Evolutionary conservation across 2,888 invertebrate species (phyloP), one percentile per base, ranked within the genome.

Genomic region (Sipha maydis): DNA sequence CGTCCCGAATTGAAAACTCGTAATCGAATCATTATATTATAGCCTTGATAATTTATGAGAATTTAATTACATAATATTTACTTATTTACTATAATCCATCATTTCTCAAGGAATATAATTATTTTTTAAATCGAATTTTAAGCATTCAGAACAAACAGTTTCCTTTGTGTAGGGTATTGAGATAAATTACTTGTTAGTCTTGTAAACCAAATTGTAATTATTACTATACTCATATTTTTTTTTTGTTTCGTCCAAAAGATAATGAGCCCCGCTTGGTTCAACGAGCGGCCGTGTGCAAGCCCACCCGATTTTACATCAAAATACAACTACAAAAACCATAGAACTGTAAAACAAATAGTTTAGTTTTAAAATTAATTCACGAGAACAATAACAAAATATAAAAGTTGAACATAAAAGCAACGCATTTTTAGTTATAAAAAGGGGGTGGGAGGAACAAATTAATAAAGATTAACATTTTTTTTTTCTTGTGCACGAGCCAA

Each of bases 11-110:
- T 14, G 14, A 54, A 54, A 11, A 83, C 25, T 54, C 34, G 34
- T n/a, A 56, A 56, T 75, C 17, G 7, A 17, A 17, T 75, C 54
- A 28, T 82, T 48, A 61, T 61, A 69, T 83, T 41, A 14, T 48
- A 48, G 11, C 1, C n/a, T 54, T 17, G 34, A 3, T 48, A 38
- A 75, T 56, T 83, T 19, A 75, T n/a, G n/a, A 38, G 56, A n/a
- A 75, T 83, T 75, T 75, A 38, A 56, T 73, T 75, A 79, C 48
- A 48, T 71, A 48, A 34, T 28, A 75, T 11, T 54, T 75, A n/a
- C 28, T 9, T 41, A 76, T 56, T 75, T 11, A 38, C 34, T 38
- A 31, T 38, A 83, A 61, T 75, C 19, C 54, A 83, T 83, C 25
- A 83, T 73, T 83, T 19, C 28, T 9, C 34, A 19, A 31, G 0